Evolutionary conservation across 1,140 invertebrate species (phyloP), one percentile per base, ranked within the genome.

Genomic region (Pseudomyrmex pallidus): DNA sequence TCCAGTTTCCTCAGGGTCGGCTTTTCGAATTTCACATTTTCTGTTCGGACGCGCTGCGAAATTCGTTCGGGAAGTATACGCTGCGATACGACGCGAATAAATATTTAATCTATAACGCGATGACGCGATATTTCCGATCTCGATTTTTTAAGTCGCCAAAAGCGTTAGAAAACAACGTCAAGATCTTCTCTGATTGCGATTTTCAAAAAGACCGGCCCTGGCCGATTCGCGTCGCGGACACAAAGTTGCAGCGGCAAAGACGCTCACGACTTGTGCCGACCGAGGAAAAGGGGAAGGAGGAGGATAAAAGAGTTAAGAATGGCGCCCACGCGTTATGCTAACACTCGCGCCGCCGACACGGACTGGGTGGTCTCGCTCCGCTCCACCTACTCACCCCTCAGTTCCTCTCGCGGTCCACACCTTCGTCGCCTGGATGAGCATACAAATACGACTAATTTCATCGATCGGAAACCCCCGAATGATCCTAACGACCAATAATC

Each of bases 251-350:
- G 66, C 74, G 83, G 63, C 87, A 67, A 70, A 68, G 83, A 88
- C 62, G 76, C 68, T 72, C 82, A 73, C 66, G 83, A 82, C 85
- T 87, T 84, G 68, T 83, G 72, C 59, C 77, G 77, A 82, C 64
- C 74, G 64, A 70, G 80, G 86, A 66, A 35, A 66, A 76, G 76
- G 80, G 72, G 89, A 86, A 83, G 83, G 77, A 85, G 78, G 83
- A 92, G 90, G 66, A 80, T 80, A 91, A 91, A 35, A 73, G 80
- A 90, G 88, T 85, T 92, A 93, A 89, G 90, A 93, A 93, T 92
- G 92, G 92, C 93, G 93, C 94, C 93, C 93, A 94, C 94, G 93
- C 93, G 90, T 93, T 93, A 92, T 93, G 91, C 93, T 93, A 94
- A 93, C 90, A 91, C 87, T 92, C 89, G 92, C 88, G 91, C 89